Conservation (phyloP, 53 echinoderm and acorn worm species). For the Holothuria scabra region DNA sequence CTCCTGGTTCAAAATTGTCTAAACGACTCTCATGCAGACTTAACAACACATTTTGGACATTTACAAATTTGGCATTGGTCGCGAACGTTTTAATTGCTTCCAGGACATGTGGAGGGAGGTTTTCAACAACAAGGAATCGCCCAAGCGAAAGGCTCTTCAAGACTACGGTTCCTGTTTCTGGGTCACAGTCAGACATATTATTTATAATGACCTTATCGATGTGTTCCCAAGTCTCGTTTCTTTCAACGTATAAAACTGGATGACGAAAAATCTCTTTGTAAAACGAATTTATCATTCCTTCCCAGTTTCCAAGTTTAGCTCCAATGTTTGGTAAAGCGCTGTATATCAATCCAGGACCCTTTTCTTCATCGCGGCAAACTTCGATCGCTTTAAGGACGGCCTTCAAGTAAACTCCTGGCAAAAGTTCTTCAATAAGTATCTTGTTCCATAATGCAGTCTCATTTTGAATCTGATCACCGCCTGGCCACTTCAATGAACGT, state of each 20-base stretch:
- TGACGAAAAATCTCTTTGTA: slow-evolving; percentile 12
- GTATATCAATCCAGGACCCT: not conserved
- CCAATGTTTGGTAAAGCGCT: not conserved
- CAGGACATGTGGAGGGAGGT: slow-evolving; percentile 4
- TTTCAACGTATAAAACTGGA: not conserved
- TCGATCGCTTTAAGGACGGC: slow-evolving; percentile 42
- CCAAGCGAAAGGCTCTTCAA: not conserved
- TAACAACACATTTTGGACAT: not conserved
- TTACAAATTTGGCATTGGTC: not conserved
- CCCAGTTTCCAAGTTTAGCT: slow-evolving; percentile 31
- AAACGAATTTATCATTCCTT: not conserved
- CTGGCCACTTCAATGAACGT: slow-evolving; percentile 92
- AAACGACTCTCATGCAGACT: not conserved
- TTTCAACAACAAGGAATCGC: not conserved
- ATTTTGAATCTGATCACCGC: slow-evolving; percentile 76
- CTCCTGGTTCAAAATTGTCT: not conserved
- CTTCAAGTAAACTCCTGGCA: slow-evolving; percentile 71
- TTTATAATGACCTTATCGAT: not conserved
- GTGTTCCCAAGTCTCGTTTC: not conserved
- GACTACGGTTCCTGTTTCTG: not conserved
- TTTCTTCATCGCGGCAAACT: not conserved
- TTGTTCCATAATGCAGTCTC: slow-evolving; percentile 80
- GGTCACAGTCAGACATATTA: no score
- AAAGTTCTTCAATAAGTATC: slow-evolving; percentile 57
- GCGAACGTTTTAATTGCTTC: not conserved